phyloP scores from a whole-genome alignment of 2,888 invertebrate genomes.

The Erebia palarica region DNA sequence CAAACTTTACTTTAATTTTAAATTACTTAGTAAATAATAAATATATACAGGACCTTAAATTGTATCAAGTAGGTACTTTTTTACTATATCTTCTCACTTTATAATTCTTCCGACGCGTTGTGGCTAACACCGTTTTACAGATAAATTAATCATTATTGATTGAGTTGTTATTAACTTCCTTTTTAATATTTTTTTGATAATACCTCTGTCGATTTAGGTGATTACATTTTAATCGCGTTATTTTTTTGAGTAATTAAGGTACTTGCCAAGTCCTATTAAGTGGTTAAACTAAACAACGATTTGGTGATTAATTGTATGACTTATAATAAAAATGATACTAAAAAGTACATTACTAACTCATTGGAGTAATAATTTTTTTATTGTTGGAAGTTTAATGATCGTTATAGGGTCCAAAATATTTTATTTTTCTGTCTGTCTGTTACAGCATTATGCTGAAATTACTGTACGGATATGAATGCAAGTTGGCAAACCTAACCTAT shows the following conservation, averaged over 20 bases:
- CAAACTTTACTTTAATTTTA: too few relatives aligned
- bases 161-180: slow-evolving; percentile 1
- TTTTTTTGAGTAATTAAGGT: not conserved
- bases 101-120: not conserved
- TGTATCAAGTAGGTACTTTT: too few relatives aligned
- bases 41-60: not conserved
- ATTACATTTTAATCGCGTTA: slow-evolving; percentile 9
- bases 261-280: not conserved
- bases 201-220: slow-evolving; percentile 9
- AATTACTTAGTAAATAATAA: not conserved
- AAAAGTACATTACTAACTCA: not conserved
- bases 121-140: not conserved
- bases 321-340: not conserved
- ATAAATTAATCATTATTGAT: slow-evolving; percentile 15
- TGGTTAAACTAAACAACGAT: not conserved
- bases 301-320: not conserved
- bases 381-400: too few relatives aligned
- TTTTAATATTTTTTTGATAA: slow-evolving; percentile 17
- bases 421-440: too few relatives aligned
- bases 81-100: not conserved
- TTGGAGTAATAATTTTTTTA: too few relatives aligned
- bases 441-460: too few relatives aligned
- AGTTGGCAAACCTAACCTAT: too few relatives aligned
- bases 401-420: too few relatives aligned
- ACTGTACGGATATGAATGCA: too few relatives aligned